Percentiles rank a stretch among this genome's conserved stretches.
Evolutionary conservation across 2,888 invertebrate genomes (phyloP).

Genomic region (Aleiodes alternator): DNA sequence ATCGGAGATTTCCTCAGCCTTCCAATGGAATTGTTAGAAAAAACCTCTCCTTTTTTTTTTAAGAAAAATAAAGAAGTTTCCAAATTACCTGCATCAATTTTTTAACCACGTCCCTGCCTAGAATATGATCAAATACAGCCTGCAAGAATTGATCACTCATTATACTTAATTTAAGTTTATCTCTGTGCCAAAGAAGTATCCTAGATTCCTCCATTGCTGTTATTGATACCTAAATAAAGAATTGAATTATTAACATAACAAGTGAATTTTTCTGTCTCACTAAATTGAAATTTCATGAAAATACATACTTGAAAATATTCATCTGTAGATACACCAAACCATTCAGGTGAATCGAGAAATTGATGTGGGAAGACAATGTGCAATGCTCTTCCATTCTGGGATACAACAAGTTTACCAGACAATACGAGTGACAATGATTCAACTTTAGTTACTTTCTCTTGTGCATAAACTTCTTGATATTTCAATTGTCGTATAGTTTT

Average conservation of each 20-base stretch:
- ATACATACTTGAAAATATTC: slow-evolving; percentile 87
- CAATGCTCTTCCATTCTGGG: slow-evolving; percentile 88
- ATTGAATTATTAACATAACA: slow-evolving; percentile 17
- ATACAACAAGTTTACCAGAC: slow-evolving; percentile 93
- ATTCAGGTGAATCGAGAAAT: slow-evolving; percentile 92
- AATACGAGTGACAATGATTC: slow-evolving; percentile 90
- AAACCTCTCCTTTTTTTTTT: slow-evolving; percentile 74
- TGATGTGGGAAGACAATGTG: slow-evolving; percentile 92
- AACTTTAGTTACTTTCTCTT: slow-evolving; percentile 91
- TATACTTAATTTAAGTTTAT: slow-evolving; percentile 89
- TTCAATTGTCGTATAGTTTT: slow-evolving; percentile 86
- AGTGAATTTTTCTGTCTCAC: neutral
- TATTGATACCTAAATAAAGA: slow-evolving; percentile 83
- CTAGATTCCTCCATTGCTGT: slow-evolving; percentile 91
- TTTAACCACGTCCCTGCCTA: slow-evolving; percentile 90
- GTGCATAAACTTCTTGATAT: slow-evolving; percentile 90
- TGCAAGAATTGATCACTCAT: slow-evolving; percentile 89
- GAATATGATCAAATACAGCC: slow-evolving; percentile 90
- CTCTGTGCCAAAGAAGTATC: slow-evolving; percentile 89
- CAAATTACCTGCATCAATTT: slow-evolving; percentile 87
- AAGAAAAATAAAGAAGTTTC: neutral
- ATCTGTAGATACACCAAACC: slow-evolving; percentile 92
- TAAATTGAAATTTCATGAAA: slow-evolving; percentile 19
- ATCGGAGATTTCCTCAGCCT: too few species aligned
- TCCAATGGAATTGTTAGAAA: too few species aligned